Evolutionary conservation across 2,888 invertebrate genomes (phyloP).

Genomic region (Hyalella azteca): DNA sequence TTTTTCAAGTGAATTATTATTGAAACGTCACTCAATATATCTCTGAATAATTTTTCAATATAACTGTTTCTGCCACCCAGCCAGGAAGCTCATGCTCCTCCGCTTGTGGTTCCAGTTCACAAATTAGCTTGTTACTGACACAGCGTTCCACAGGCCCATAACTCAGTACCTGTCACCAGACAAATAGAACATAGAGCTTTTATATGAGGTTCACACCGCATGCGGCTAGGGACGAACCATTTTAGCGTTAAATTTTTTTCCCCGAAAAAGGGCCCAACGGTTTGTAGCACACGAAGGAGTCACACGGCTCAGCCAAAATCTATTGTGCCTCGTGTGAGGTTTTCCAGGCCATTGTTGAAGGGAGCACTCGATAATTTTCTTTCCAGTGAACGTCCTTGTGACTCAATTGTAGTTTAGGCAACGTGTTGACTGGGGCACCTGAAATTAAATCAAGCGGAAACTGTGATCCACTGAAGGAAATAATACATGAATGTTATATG

Average conservation of each 20-base stretch:
- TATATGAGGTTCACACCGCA: neutral
- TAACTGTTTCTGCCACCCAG: too few species aligned
- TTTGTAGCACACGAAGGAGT: constrained; percentile 2
- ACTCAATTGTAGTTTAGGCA: neutral
- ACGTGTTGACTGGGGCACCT: too few species aligned
- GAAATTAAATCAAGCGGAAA: too few species aligned
- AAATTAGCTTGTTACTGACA: constrained; percentile 11
- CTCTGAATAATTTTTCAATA: too few species aligned
- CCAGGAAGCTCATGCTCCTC: neutral
- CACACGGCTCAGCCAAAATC: constrained; percentile 3
- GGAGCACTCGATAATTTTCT: neutral
- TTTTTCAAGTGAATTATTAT: too few species aligned
- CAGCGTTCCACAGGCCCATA: neutral
- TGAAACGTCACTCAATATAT: too few species aligned
- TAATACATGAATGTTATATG: too few species aligned
- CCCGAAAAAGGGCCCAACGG: constrained; percentile 16
- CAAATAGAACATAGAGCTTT: constrained; percentile 4
- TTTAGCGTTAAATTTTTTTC: neutral
- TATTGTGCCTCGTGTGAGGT: neutral
- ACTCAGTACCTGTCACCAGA: constrained; percentile 1
- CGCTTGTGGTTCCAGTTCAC: neutral
- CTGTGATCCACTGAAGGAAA: too few species aligned
- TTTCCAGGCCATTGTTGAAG: neutral
- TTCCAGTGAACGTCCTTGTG: neutral
- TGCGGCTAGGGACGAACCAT: neutral